phyloP scores from a whole-genome alignment of 2,888 invertebrate genomes.

The Eristalinus aeneus region DNA sequence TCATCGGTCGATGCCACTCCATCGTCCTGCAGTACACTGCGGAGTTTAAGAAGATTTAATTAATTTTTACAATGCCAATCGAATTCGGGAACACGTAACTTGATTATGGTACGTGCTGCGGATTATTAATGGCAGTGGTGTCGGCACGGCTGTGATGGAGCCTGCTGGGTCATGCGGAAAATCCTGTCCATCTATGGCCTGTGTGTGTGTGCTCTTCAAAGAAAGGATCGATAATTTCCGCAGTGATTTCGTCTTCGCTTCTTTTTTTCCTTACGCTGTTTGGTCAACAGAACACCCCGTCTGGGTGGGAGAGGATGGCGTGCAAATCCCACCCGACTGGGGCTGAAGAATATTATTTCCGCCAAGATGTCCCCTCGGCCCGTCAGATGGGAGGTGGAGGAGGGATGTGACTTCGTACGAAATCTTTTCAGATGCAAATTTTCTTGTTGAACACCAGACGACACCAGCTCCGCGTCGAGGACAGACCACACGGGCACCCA shows the following conservation, averaged over 20 bases:
- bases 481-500: background rate
- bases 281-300: slow-evolving; percentile 30
- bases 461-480: background rate
- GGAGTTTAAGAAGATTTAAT: slow-evolving; percentile 69
- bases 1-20: background rate
- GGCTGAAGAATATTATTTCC: slow-evolving; percentile 63
- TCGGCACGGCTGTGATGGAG: too few relatives aligned
- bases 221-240: slow-evolving; percentile 64
- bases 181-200: slow-evolving; percentile 34
- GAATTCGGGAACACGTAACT: slow-evolving; percentile 71
- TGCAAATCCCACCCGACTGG: background rate
- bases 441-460: slow-evolving; percentile 21
- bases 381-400: background rate
- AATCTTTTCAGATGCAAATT: slow-evolving; percentile 68
- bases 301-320: background rate
- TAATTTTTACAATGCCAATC: slow-evolving; percentile 71
- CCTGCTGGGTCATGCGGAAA: slow-evolving; percentile 54
- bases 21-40: slow-evolving; percentile 48
- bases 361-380: slow-evolving; percentile 40
- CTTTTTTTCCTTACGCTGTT: background rate
- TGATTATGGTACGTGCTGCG: slow-evolving; percentile 70
- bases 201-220: slow-evolving; percentile 10
- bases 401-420: slow-evolving; percentile 28
- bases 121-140: slow-evolving; percentile 53
- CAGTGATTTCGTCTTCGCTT: slow-evolving; percentile 59